phyloP scores from a whole-genome alignment of 2,888 invertebrate species.

The Neoascia interrupta region DNA sequence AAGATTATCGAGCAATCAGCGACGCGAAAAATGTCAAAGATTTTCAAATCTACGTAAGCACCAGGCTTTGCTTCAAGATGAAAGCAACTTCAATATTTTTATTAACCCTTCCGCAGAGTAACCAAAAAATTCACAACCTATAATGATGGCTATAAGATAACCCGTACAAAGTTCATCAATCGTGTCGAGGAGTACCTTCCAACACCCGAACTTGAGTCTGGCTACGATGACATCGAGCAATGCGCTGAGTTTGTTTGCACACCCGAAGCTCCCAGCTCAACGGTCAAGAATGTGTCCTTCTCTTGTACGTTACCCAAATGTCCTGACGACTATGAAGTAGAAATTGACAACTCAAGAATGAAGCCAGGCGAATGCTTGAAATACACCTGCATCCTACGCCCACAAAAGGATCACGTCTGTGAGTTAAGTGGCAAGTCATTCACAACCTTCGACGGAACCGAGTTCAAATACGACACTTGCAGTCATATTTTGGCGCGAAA shows the following conservation, averaged over 20 bases:
- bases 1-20: slow-evolving; percentile 78
- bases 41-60: slow-evolving; percentile 78
- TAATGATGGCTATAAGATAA: slow-evolving; percentile 74
- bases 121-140: slow-evolving; percentile 75
- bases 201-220: slow-evolving; percentile 72
- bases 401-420: slow-evolving; percentile 83
- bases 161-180: slow-evolving; percentile 74
- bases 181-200: slow-evolving; percentile 74
- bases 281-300: slow-evolving; percentile 73
- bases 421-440: slow-evolving; percentile 87
- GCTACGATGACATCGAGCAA: slow-evolving; percentile 73
- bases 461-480: slow-evolving; percentile 90
- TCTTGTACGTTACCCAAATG: slow-evolving; percentile 80
- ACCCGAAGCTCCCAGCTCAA: slow-evolving; percentile 73
- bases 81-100: too few species aligned
- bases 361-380: slow-evolving; percentile 80
- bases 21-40: slow-evolving; percentile 79
- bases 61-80: too few species aligned
- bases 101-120: slow-evolving; percentile 44
- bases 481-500: slow-evolving; percentile 89
- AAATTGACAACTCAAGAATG: slow-evolving; percentile 79
- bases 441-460: slow-evolving; percentile 88
- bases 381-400: slow-evolving; percentile 84
- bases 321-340: slow-evolving; percentile 82
- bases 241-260: slow-evolving; percentile 78